phyloP scores from a whole-genome alignment of 2,797 vertebrate species.

The Aplochiton taeniatus region DNA sequence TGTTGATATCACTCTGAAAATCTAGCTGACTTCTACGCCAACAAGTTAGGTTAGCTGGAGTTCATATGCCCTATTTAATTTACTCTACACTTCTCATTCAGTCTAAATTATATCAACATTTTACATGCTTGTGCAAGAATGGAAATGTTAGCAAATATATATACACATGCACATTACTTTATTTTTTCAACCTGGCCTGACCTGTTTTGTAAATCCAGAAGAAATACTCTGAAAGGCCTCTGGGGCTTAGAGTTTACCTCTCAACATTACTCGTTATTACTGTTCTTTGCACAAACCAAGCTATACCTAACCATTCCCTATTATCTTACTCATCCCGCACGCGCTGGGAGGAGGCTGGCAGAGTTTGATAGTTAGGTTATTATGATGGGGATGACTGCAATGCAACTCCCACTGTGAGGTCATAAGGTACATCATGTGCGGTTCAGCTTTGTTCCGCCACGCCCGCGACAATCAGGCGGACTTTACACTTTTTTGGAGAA shows the following conservation, averaged over 20 bases:
- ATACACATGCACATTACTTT: too few species aligned
- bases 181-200: not conserved
- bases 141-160: too few species aligned
- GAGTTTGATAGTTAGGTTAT: not conserved
- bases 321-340: not conserved
- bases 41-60: too few species aligned
- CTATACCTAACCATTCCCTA: not conserved
- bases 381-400: conserved; percentile 9
- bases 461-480: not conserved
- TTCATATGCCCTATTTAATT: too few species aligned
- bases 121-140: too few species aligned
- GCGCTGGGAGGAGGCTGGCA: not conserved
- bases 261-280: not conserved
- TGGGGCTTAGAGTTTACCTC: not conserved
- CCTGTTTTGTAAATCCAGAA: not conserved
- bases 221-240: conserved; percentile 11
- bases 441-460: not conserved
- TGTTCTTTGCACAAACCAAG: not conserved
- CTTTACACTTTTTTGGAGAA: not conserved
- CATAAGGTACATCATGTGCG: not conserved
- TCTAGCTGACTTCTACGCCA: too few species aligned
- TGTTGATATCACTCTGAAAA: too few species aligned
- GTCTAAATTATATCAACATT: too few species aligned
- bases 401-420: conserved; percentile 13
- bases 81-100: too few species aligned